A percentile compares a stretch with the other conserved stretches of the same genome.
Conservation (phyloP, 2,113 vertebrate genomes). For the Camarhynchus parvulus region DNA sequence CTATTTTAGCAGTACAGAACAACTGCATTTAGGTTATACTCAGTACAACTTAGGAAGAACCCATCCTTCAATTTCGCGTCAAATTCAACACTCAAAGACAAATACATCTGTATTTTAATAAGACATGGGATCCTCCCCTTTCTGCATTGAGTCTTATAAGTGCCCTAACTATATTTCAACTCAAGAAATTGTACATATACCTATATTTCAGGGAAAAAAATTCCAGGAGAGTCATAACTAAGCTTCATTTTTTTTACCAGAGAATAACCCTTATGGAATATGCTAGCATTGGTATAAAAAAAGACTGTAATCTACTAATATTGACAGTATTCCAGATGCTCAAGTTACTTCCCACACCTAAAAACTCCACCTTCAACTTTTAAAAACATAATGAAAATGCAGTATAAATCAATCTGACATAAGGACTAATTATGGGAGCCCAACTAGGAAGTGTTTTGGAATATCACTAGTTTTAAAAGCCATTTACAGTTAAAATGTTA, state of each 20-base stretch:
- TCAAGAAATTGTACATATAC: neutral
- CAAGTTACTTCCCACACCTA: neutral
- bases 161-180: neutral
- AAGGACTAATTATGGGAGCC: neutral
- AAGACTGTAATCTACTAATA: neutral
- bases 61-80: neutral
- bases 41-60: neutral
- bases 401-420: neutral
- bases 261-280: neutral
- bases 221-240: neutral
- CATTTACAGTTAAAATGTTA: neutral
- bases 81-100: neutral
- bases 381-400: neutral
- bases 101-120: neutral
- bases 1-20: neutral
- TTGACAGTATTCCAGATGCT: neutral
- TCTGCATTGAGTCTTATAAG: neutral
- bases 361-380: neutral
- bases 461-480: slow-evolving; percentile 25
- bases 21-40: neutral
- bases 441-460: neutral
- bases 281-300: neutral
- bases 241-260: neutral
- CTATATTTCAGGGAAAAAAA: neutral
- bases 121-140: neutral